These are phyloP conservation scores for Teinopalpus imperialis DNA, from an alignment of 2,888 invertebrate species.

Conservation along the genomic window DNA sequence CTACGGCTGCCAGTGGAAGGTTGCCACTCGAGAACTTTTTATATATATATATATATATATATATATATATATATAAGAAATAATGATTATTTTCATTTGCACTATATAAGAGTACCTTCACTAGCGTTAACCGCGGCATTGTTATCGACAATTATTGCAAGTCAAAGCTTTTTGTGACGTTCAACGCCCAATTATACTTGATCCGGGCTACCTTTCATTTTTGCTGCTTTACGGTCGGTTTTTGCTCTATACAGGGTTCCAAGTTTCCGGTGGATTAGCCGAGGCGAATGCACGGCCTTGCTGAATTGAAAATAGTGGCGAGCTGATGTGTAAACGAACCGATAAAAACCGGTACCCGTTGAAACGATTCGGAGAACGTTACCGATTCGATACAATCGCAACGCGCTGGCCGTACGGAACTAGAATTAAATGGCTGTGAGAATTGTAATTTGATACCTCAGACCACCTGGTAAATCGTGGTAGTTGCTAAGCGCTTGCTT, in stretches of 20 bases:
- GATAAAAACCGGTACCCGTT: conserved; percentile 23
- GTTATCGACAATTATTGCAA: conserved; percentile 2
- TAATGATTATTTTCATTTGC: no score
- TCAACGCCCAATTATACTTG: neutral
- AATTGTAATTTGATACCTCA: no score
- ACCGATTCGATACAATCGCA: conserved; percentile 5
- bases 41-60: no score
- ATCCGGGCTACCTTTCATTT: conserved; percentile 19
- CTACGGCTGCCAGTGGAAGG: no score
- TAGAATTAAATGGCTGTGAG: no score
- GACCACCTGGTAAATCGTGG: no score
- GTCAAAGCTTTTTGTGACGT: conserved; percentile 1
- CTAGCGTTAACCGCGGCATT: neutral
- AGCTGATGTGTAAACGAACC: conserved; percentile 30
- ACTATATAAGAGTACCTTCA: neutral
- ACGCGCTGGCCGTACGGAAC: neutral
- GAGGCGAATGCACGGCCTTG: conserved; percentile 56
- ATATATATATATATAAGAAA: no score
- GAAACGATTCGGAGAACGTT: conserved; percentile 12
- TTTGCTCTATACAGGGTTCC: no score
- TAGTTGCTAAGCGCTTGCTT: no score
- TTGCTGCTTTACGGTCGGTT: no score
- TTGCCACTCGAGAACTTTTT: no score
- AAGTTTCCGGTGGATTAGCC: conserved; percentile 22
- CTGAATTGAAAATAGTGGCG: conserved; percentile 38